Percentiles rank a stretch among this genome's conserved stretches.
These are phyloP conservation scores for Acrocephalus scirpaceus DNA, from an alignment of 2,797 vertebrate species.

Conservation along the genomic window DNA sequence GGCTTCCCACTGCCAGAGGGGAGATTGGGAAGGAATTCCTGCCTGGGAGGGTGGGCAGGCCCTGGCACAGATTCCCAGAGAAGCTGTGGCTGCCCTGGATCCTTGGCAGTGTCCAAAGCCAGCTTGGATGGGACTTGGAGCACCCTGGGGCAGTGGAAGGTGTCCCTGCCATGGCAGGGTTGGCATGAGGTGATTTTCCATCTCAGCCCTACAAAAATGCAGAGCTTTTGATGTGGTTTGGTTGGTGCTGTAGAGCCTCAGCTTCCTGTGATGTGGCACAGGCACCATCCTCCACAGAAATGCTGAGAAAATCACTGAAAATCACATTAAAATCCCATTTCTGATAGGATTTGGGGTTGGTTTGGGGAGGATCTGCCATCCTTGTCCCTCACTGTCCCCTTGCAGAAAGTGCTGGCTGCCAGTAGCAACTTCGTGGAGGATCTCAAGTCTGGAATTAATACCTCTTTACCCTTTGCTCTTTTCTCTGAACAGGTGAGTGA, in stretches of 20 bases:
- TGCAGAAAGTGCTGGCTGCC: slow-evolving; percentile 4
- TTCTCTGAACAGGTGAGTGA: slow-evolving; percentile 18
- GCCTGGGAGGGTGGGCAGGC: neutral
- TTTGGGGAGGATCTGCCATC: neutral
- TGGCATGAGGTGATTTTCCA: neutral
- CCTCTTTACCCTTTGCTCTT: neutral
- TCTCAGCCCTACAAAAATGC: neutral
- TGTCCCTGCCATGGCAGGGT: neutral
- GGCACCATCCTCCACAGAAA: neutral
- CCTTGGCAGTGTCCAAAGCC: neutral
- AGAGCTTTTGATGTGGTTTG: neutral
- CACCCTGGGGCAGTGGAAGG: accelerated
- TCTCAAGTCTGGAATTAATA: neutral
- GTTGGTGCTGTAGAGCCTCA: neutral
- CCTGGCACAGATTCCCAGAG: neutral
- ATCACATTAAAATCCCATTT: neutral
- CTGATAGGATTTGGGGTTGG: neutral
- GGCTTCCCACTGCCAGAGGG: neutral
- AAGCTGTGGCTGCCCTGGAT: neutral
- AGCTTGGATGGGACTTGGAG: accelerated
- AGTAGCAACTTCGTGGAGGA: slow-evolving; percentile 16
- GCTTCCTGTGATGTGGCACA: neutral
- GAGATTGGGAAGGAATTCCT: neutral
- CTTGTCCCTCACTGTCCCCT: neutral
- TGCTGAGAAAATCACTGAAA: neutral